Percentiles rank a stretch among this genome's conserved stretches.
Evolutionary conservation across 2,797 vertebrate genomes (phyloP).

Genomic region (Agapornis canus): DNA sequence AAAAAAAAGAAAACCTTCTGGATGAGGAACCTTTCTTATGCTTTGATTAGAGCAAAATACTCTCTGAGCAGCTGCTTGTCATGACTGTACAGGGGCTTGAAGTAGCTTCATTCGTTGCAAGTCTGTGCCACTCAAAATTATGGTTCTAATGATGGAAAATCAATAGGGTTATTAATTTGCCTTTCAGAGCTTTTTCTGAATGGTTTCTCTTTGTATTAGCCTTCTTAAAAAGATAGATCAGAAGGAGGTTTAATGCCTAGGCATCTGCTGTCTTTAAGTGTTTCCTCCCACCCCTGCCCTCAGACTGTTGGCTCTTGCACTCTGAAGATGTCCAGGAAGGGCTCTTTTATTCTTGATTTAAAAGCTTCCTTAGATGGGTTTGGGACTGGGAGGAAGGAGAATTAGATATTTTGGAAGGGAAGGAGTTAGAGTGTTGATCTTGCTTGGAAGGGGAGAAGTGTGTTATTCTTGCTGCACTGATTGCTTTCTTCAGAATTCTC

Average conservation of each 20-base stretch:
- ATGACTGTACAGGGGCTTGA: neutral
- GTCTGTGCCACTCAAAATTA: neutral
- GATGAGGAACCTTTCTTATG: neutral
- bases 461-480: neutral
- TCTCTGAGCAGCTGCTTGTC: neutral
- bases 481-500: neutral
- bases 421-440: neutral
- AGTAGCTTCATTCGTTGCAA: neutral
- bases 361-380: neutral
- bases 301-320: neutral
- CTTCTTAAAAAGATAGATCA: neutral
- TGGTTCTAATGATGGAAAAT: neutral
- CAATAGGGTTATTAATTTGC: slow-evolving; percentile 17
- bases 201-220: slow-evolving; percentile 2
- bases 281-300: neutral
- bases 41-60: neutral
- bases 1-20: neutral
- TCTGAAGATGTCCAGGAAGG: neutral
- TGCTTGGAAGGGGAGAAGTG: neutral
- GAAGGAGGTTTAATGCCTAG: neutral
- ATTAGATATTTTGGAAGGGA: neutral
- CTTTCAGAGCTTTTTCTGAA: neutral
- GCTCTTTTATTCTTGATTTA: neutral
- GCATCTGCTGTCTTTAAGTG: neutral
- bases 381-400: neutral